phyloP scores from a whole-genome alignment of 2,113 vertebrate genomes.

The Oenanthe melanoleuca region DNA sequence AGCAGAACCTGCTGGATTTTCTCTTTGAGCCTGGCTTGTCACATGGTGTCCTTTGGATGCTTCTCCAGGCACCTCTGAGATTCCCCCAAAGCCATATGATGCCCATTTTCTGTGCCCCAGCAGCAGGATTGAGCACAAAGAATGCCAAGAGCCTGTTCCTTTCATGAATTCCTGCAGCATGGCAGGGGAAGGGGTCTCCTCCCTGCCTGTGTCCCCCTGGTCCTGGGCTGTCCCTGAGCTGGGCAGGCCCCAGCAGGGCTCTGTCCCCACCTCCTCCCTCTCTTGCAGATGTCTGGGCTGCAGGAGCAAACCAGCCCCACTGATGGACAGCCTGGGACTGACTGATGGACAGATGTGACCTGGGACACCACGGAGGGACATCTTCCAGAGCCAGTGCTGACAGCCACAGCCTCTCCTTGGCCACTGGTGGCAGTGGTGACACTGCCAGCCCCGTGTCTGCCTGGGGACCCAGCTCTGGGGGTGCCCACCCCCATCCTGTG shows the following conservation, averaged over 20 bases:
- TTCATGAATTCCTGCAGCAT: neutral
- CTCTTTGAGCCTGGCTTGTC: neutral
- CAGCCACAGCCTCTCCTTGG: neutral
- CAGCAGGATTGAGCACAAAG: neutral
- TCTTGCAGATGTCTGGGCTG: slow-evolving; percentile 68
- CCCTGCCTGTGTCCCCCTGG: accelerated
- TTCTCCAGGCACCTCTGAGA: neutral
- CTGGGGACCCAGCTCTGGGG: neutral
- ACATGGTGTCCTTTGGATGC: neutral
- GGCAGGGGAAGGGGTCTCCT: no score
- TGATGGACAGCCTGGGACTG: slow-evolving; percentile 16
- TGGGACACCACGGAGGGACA: neutral
- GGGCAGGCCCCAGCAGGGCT: neutral
- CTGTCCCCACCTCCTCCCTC: neutral
- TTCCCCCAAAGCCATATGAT: accelerated
- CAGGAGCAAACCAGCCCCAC: slow-evolving; percentile 24
- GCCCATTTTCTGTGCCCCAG: neutral
- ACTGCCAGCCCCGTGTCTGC: neutral
- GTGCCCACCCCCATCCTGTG: neutral
- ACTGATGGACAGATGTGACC: neutral
- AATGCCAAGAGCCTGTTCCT: neutral
- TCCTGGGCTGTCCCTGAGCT: no score
- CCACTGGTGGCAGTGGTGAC: neutral
- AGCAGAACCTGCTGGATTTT: neutral
- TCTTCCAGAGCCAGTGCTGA: neutral